Base-by-base conservation (phyloP, 2,113 vertebrate species). In the Malurus cyaneus region DNA sequence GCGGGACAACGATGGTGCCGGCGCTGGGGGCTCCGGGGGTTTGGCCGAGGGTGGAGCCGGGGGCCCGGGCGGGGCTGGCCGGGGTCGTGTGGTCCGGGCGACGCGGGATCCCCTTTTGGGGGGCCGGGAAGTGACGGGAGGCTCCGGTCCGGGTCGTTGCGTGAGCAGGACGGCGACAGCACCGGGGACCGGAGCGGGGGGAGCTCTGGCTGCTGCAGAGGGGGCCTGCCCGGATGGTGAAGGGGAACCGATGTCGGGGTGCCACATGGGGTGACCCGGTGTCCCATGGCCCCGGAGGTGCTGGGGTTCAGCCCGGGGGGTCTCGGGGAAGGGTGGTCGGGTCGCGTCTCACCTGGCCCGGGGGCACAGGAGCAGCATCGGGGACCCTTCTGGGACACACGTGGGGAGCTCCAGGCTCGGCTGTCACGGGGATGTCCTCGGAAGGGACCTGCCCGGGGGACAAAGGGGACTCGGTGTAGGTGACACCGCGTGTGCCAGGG, bases 311-410 rank as follows among this genome's bases (percentile, higher is more conserved):
- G 69, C 18, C 21, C 26, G 67, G 16, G 46, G 29, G 36, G 17
- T 34, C 26, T 20, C 53, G 20, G 20, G 9, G 26, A 59, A 14
- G 44, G 36, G 13, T 2, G 34, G 8, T 11, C 20, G 26, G 36
- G 62, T 9, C 21, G 6, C 20, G 3, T 25, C 93, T 91, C 96
- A 98, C 98, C 97, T 97, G 69, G 2, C 6, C 12, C 5, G 32
- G 61, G 1, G 32, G 23, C 47, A 12, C 9, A 5, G 42, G 12
- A 11, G 4, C 18, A 46, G 26, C 39, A 4, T 7, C 18, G 32
- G 32, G 14, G 6, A 12, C 17, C 26, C 19, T 21, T 3, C 6
- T 6, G 21, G n/a, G 42, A 57, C 6, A 4, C 64, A 8, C 21
- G 23, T 9, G 7, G 3, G 12, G 10, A 25, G 3, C 6, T 7